Evolutionary conservation across 2,888 invertebrate species (phyloP).

Genomic region (Lochmaea capreae): DNA sequence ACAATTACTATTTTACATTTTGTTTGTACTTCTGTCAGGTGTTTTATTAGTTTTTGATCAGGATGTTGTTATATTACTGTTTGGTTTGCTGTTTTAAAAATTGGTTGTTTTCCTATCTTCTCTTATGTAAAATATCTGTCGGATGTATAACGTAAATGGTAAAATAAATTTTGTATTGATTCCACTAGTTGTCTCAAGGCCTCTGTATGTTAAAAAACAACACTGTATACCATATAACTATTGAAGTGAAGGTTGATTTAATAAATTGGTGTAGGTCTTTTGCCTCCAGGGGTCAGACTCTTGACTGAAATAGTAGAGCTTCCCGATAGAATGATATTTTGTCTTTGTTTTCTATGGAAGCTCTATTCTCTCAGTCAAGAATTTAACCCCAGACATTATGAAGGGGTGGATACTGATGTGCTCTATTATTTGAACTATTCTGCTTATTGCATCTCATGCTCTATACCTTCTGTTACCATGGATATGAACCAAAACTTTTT

Average conservation of each 20-base stretch:
- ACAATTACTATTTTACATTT: constrained; percentile 7
- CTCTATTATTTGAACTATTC: no score
- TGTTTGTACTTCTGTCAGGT: not conserved
- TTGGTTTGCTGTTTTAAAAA: not conserved
- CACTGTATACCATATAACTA: not conserved
- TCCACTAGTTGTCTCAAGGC: not conserved
- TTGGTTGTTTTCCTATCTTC: not conserved
- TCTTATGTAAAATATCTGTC: not conserved
- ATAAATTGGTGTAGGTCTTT: not conserved
- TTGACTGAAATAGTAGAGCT: no score
- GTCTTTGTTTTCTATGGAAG: no score
- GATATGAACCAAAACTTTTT: no score
- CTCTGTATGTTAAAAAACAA: constrained; percentile 1
- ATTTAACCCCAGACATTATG: no score
- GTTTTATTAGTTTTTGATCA: not conserved
- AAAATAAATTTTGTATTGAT: not conserved
- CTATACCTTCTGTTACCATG: no score
- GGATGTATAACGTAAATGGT: not conserved
- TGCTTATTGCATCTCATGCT: no score
- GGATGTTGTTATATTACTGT: not conserved
- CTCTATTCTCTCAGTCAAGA: no score
- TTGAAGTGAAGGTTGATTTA: not conserved
- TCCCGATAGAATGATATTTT: no score
- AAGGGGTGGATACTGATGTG: no score
- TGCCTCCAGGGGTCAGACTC: no score